phyloP scores from a whole-genome alignment of 1,140 invertebrate species.

The Penaeus japonicus region DNA sequence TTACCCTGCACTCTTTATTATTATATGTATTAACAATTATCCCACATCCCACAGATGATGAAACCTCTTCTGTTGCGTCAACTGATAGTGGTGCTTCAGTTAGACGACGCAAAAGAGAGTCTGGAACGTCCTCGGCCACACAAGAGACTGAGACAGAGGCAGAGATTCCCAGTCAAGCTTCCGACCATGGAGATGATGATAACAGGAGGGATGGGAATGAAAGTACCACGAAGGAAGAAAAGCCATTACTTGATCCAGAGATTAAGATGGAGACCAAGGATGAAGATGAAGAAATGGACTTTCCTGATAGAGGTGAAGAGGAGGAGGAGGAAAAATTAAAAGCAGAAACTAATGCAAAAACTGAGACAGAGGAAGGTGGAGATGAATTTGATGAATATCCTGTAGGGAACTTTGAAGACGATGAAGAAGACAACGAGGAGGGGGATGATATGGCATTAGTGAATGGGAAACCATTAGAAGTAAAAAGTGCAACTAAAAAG shows the following conservation, averaged over 20 bases:
- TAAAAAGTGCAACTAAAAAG: not conserved
- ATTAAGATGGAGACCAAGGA: not conserved
- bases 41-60: constrained; percentile 44
- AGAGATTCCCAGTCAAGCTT: constrained; percentile 18
- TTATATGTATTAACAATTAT: not conserved
- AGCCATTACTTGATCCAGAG: not conserved
- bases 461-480: not conserved
- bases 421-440: constrained; percentile 20
- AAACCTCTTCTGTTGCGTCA: constrained; percentile 53
- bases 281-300: constrained; percentile 2
- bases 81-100: constrained; percentile 44
- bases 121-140: constrained; percentile 41
- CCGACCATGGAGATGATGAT: not conserved
- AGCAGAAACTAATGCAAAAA: not conserved
- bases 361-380: not conserved
- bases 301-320: constrained; percentile 4
- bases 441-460: constrained; percentile 11
- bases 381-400: not conserved
- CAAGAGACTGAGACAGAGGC: constrained; percentile 48
- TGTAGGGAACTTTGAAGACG: constrained; percentile 24
- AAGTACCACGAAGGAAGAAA: not conserved
- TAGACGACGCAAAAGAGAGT: constrained; percentile 28
- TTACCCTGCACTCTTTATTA: not conserved
- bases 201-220: not conserved
- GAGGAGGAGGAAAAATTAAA: not conserved